phyloP scores from a whole-genome alignment of 2,888 invertebrate genomes.

The Brachycybe producta region DNA sequence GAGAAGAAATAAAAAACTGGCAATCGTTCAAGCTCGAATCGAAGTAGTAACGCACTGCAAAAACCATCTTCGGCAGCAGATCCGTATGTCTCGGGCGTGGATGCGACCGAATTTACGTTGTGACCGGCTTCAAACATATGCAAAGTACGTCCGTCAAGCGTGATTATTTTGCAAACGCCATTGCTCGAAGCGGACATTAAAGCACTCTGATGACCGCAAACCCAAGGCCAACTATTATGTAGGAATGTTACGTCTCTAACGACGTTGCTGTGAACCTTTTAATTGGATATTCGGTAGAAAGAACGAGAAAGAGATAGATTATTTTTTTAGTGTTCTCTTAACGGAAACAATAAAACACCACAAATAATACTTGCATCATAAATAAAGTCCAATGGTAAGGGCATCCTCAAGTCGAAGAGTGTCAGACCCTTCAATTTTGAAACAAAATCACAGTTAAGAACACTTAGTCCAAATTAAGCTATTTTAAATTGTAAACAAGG shows the following conservation, averaged over 20 bases:
- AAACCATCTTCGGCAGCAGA: constrained; percentile 35
- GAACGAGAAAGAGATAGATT: constrained; percentile 4
- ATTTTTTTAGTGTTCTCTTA: neutral
- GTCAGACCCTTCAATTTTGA: constrained; percentile 32
- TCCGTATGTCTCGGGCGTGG: constrained; percentile 37
- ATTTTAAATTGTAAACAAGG: too few relatives aligned
- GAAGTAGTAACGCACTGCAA: constrained; percentile 30
- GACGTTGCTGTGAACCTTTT: constrained; percentile 36
- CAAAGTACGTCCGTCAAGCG: constrained; percentile 36
- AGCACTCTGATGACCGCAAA: constrained; percentile 33
- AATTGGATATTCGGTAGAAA: too few relatives aligned
- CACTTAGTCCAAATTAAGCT: neutral
- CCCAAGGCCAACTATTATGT: constrained; percentile 40
- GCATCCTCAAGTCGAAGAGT: constrained; percentile 39
- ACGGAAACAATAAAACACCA: neutral
- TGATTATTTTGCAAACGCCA: constrained; percentile 37
- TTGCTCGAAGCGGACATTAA: constrained; percentile 35
- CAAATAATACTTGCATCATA: constrained; percentile 35
- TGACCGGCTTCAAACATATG: constrained; percentile 37
- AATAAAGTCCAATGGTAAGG: constrained; percentile 38
- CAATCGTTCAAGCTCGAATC: neutral
- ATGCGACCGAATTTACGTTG: constrained; percentile 35
- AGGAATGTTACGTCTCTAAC: constrained; percentile 39
- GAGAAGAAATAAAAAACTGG: neutral
- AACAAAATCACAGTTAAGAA: constrained; percentile 1